A percentile compares a stretch with the other conserved stretches of the same genome.
Conservation (phyloP, 2,888 invertebrate species). For the Drosophila nr. perissopoda region DNA sequence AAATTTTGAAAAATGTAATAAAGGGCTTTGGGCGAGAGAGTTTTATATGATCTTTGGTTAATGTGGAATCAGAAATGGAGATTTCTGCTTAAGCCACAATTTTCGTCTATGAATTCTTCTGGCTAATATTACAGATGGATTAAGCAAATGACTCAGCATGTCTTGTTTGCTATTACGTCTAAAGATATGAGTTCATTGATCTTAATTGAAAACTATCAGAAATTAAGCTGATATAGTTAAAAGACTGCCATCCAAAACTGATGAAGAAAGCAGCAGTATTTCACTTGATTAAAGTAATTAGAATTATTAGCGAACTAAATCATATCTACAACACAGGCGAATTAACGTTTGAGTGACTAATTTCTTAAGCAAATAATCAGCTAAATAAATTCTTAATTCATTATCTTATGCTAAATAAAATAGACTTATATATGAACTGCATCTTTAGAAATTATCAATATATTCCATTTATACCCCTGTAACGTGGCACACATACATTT, state of each 20-base stretch:
- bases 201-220: too few species aligned
- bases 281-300: neutral
- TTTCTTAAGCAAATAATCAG: neutral
- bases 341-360: neutral
- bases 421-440: neutral
- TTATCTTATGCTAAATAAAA: neutral
- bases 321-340: too few species aligned
- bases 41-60: neutral
- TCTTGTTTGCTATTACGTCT: neutral
- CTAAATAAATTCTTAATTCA: neutral
- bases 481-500: neutral
- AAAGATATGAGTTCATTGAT: too few species aligned
- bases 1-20: constrained; percentile 59
- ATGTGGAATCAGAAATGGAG: neutral
- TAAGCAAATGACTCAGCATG: neutral
- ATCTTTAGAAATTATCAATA: neutral
- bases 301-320: neutral
- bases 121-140: neutral
- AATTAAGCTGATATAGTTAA: neutral
- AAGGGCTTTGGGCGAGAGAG: constrained; percentile 58
- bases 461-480: neutral
- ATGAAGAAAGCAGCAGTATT: neutral
- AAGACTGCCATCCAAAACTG: neutral
- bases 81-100: neutral
- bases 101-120: neutral